Evolutionary conservation across 2,888 invertebrate genomes (phyloP).

Genomic region (Incurvaria masculella): DNA sequence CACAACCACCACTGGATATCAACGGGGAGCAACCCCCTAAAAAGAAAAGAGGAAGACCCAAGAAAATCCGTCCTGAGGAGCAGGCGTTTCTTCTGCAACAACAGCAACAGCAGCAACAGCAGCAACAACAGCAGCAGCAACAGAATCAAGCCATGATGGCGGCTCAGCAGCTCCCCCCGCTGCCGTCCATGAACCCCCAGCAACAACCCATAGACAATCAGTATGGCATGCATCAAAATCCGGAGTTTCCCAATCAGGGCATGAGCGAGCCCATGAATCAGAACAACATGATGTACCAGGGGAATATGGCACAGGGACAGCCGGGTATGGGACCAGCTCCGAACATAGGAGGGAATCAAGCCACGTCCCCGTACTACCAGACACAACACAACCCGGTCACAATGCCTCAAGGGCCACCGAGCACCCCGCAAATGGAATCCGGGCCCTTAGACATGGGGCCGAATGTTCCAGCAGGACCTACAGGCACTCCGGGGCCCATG

Average conservation of each 20-base stretch:
- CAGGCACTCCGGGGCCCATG: slow-evolving; percentile 14
- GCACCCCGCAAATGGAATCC: slow-evolving; percentile 7
- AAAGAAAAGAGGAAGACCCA: slow-evolving; percentile 85
- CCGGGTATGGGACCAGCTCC: not conserved
- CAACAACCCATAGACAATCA: slow-evolving; percentile 19
- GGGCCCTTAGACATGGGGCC: slow-evolving; percentile 2
- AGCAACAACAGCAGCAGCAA: slow-evolving; percentile 23
- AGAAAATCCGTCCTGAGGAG: slow-evolving; percentile 74
- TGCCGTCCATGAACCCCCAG: slow-evolving; percentile 23
- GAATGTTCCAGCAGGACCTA: slow-evolving; percentile 1
- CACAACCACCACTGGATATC: slow-evolving; percentile 28
- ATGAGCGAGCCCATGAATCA: slow-evolving; percentile 7
- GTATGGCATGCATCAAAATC: slow-evolving; percentile 20
- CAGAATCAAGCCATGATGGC: slow-evolving; percentile 15
- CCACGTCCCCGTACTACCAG: slow-evolving; percentile 19
- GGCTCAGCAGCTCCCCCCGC: slow-evolving; percentile 25
- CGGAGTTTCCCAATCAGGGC: slow-evolving; percentile 2
- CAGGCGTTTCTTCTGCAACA: slow-evolving; percentile 51
- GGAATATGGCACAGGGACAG: slow-evolving; percentile 1
- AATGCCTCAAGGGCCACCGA: slow-evolving; percentile 6
- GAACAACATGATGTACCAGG: slow-evolving; percentile 18
- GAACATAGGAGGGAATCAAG: slow-evolving; percentile 23
- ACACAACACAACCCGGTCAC: not conserved
- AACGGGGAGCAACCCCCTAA: slow-evolving; percentile 62
- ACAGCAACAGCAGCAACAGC: slow-evolving; percentile 41